A percentile compares a stretch with the other conserved stretches of the same genome.
Conservation (phyloP, 2,113 vertebrate species). For the Stigmatopora nigra region DNA sequence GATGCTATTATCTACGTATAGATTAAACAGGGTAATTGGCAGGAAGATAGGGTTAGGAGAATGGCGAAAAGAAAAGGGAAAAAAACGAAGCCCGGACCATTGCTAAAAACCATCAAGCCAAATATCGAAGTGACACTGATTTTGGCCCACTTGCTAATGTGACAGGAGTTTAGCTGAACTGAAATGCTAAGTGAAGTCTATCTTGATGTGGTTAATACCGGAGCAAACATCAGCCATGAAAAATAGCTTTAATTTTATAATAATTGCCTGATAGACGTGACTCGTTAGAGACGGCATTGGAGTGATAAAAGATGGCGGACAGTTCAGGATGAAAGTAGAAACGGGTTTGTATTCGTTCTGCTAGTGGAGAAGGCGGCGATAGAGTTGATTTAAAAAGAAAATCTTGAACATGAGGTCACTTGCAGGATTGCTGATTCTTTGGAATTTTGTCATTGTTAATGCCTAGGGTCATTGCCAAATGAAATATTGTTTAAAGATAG, state of each 20-base stretch:
- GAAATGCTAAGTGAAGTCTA: constrained; percentile 71
- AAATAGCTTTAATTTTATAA: constrained; percentile 73
- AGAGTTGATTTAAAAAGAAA: background rate
- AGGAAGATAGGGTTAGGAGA: constrained; percentile 83
- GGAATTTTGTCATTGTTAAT: too few relatives aligned
- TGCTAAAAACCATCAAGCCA: constrained; percentile 70
- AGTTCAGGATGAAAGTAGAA: constrained; percentile 8
- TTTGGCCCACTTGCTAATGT: constrained; percentile 75
- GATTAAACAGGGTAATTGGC: constrained; percentile 97
- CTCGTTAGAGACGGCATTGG: constrained; percentile 55
- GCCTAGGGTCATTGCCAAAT: background rate
- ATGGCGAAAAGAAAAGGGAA: constrained; percentile 49
- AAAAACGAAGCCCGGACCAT: constrained; percentile 58
- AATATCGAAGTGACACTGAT: constrained; percentile 82
- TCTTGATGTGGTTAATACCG: constrained; percentile 58
- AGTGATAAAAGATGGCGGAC: constrained; percentile 4
- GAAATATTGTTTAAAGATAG: background rate
- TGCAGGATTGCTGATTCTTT: background rate
- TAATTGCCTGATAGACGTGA: constrained; percentile 69
- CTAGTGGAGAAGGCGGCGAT: constrained; percentile 11
- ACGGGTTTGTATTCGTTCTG: constrained; percentile 23
- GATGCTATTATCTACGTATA: constrained; percentile 97
- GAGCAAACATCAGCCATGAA: constrained; percentile 67
- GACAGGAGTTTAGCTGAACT: constrained; percentile 88
- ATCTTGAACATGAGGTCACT: background rate